phyloP scores from a whole-genome alignment of 2,113 vertebrate species.

The Thymallus thymallus region DNA sequence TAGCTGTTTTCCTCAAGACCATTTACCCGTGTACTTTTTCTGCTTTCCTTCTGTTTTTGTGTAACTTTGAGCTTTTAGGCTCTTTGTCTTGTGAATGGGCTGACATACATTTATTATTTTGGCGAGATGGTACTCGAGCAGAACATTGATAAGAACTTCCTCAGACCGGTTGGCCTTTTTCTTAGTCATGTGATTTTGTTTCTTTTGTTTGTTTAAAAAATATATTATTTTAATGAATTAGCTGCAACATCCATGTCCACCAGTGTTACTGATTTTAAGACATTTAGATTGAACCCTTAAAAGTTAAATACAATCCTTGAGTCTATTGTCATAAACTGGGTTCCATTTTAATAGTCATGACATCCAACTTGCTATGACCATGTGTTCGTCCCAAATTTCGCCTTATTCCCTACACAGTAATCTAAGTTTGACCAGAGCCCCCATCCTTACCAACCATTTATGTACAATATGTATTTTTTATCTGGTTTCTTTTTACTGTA shows the following conservation, averaged over 20 bases:
- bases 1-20: neutral
- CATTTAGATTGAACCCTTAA: neutral
- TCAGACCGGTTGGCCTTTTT: neutral
- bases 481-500: neutral
- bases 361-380: too few species aligned
- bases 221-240: neutral
- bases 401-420: too few species aligned
- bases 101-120: neutral
- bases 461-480: neutral
- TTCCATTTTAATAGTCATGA: too few species aligned
- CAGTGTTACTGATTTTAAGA: neutral
- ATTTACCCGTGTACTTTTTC: neutral
- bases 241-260: too few species aligned
- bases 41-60: neutral
- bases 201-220: too few species aligned
- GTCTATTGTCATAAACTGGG: neutral
- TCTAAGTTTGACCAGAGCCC: too few species aligned
- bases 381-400: too few species aligned
- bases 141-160: neutral
- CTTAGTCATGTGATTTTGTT: neutral
- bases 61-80: neutral
- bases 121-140: neutral
- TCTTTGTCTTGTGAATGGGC: neutral
- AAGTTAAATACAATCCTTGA: neutral
- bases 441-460: too few species aligned